These are phyloP conservation scores for Danio jaintianensis DNA, from an alignment of 2,797 vertebrate species.

Conservation along the genomic window DNA sequence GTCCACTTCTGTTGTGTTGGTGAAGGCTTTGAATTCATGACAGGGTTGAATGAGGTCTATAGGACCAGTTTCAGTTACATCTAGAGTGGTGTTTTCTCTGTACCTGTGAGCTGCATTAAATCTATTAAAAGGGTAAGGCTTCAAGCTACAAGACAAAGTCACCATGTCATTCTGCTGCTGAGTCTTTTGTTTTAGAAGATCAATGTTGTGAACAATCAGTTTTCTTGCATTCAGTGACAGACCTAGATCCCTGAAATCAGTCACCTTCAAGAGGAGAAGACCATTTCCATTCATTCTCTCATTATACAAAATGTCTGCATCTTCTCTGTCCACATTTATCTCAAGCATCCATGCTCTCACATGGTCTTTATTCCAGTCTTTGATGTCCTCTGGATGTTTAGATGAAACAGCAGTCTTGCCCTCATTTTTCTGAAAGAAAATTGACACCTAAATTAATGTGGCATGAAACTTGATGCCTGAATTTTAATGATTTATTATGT, in stretches of 20 bases:
- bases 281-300: slow-evolving; percentile 63
- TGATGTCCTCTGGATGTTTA: slow-evolving; percentile 61
- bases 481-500: no score
- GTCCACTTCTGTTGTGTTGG: slow-evolving; percentile 46
- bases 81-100: slow-evolving; percentile 61
- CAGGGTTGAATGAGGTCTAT: slow-evolving; percentile 72
- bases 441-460: not conserved
- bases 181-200: slow-evolving; percentile 59
- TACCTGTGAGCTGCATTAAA: slow-evolving; percentile 69
- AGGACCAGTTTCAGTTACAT: slow-evolving; percentile 69
- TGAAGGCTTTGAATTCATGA: slow-evolving; percentile 76
- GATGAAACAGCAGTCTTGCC: not conserved
- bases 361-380: slow-evolving; percentile 69
- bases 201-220: slow-evolving; percentile 66
- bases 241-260: slow-evolving; percentile 40
- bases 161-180: slow-evolving; percentile 33
- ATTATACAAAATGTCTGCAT: slow-evolving; percentile 64
- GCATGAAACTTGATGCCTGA: no score
- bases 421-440: slow-evolving; percentile 55
- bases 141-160: slow-evolving; percentile 50
- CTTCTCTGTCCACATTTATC: slow-evolving; percentile 53
- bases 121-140: slow-evolving; percentile 72
- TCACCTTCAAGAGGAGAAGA: slow-evolving; percentile 64
- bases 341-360: slow-evolving; percentile 68
- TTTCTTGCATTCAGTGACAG: slow-evolving; percentile 68